A percentile compares a stretch with the other conserved stretches of the same genome.
These are phyloP conservation scores for Cylindroiulus punctatus DNA, from an alignment of 2,888 invertebrate species.

Conservation along the genomic window DNA sequence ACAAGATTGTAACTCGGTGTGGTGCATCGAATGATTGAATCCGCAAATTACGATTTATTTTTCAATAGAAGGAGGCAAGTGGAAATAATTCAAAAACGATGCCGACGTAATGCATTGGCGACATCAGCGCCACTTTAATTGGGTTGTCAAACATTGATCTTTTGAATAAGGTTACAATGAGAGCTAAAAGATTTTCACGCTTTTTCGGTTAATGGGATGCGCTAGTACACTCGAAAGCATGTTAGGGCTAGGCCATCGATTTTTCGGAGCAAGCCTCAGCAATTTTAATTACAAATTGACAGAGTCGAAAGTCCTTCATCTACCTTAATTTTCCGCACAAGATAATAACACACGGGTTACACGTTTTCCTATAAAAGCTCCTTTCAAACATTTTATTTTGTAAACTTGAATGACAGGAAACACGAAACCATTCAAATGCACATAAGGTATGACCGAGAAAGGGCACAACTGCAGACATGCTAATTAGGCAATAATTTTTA, in stretches of 20 bases:
- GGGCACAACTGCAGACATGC: neutral
- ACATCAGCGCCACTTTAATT: slow-evolving; percentile 32
- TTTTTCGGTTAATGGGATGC: slow-evolving; percentile 42
- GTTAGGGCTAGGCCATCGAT: slow-evolving; percentile 42
- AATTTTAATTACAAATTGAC: slow-evolving; percentile 42
- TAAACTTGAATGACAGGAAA: slow-evolving; percentile 28
- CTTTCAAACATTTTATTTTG: neutral
- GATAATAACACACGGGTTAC: neutral
- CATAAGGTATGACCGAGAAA: neutral
- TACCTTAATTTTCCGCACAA: neutral
- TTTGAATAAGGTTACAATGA: slow-evolving; percentile 34
- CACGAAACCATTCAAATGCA: neutral
- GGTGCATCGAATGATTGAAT: neutral
- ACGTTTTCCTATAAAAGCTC: neutral
- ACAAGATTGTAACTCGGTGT: too few relatives aligned
- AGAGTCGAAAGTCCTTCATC: slow-evolving; percentile 39
- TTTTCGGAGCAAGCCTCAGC: slow-evolving; percentile 13
- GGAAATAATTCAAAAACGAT: slow-evolving; percentile 9
- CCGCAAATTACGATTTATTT: neutral
- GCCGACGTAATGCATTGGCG: neutral
- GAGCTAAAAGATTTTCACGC: slow-evolving; percentile 34
- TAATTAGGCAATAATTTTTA: neutral
- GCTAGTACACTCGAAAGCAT: slow-evolving; percentile 34
- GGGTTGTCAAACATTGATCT: slow-evolving; percentile 32
- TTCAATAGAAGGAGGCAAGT: neutral